These are phyloP conservation scores for Tadarida brasiliensis DNA, from an alignment of 2,797 vertebrate genomes.

Conservation along the genomic window DNA sequence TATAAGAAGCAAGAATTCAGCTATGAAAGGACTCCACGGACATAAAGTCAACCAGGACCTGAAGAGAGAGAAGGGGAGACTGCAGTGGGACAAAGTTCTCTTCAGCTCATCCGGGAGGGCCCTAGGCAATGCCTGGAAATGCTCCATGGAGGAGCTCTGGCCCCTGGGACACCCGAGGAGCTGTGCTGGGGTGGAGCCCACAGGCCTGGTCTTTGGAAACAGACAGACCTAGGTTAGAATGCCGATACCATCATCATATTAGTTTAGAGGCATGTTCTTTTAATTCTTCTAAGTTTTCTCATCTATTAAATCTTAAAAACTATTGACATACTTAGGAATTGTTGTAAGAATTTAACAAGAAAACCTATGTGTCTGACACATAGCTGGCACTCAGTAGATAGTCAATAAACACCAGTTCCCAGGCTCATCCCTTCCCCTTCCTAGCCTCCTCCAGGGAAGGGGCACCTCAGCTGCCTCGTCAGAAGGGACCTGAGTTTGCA, in stretches of 20 bases:
- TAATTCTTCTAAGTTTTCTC: conserved; percentile 6
- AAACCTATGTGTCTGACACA: background rate
- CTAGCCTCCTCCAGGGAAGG: background rate
- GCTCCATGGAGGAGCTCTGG: background rate
- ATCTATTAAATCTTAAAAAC: background rate
- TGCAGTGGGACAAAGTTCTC: background rate
- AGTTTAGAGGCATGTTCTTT: background rate
- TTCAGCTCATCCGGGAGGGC: background rate
- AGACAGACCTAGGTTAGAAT: background rate
- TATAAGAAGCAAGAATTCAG: background rate
- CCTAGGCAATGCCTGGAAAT: background rate
- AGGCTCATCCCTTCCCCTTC: too few species aligned
- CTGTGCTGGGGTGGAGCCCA: background rate
- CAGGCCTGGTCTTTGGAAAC: background rate
- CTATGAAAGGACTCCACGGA: background rate
- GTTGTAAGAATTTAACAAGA: conserved; percentile 4
- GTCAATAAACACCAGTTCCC: background rate
- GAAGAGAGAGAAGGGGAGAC: background rate
- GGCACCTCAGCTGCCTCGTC: background rate
- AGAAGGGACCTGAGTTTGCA: background rate
- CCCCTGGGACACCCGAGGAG: background rate
- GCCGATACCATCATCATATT: background rate
- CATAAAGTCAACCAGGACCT: background rate
- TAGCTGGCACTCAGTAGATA: background rate
- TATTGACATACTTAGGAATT: background rate